phyloP scores from a whole-genome alignment of 2,888 invertebrate species.

The Clusia tigrina region DNA sequence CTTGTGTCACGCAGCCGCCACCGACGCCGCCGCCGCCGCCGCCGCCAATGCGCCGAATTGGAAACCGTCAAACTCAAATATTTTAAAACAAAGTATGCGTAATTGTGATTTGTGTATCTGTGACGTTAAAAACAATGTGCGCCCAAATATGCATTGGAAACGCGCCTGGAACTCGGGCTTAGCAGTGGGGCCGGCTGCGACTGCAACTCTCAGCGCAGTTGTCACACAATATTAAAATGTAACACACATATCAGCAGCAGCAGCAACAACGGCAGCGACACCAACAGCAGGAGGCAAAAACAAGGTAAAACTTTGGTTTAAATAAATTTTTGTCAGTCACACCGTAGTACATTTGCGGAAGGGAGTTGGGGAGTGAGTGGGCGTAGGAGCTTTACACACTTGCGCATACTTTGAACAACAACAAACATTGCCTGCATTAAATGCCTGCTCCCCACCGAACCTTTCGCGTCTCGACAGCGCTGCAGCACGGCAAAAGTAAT shows the following conservation, averaged over 20 bases:
- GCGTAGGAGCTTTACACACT: not conserved
- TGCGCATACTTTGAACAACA: not conserved
- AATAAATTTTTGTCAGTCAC: slow-evolving; percentile 4
- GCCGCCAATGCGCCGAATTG: not conserved
- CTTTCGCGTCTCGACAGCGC: not conserved
- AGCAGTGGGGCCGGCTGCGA: not conserved
- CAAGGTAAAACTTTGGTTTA: slow-evolving; percentile 6
- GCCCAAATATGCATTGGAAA: not conserved
- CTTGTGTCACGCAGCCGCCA: no score
- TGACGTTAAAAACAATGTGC: not conserved
- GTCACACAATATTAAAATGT: not conserved
- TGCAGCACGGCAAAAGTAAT: not conserved
- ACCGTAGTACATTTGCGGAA: not conserved
- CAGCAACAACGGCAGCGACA: not conserved
- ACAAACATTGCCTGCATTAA: not conserved
- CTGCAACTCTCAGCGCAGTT: not conserved
- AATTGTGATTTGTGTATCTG: not conserved
- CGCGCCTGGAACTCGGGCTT: no score
- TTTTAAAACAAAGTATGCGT: not conserved
- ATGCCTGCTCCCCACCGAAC: not conserved
- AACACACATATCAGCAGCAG: not conserved
- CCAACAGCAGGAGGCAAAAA: not conserved
- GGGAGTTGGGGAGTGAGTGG: not conserved
- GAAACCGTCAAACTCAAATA: not conserved
- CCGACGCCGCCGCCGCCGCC: no score